These are phyloP conservation scores for Dolichomitus sp. DNA, from an alignment of 2,888 invertebrate genomes.

Conservation along the genomic window DNA sequence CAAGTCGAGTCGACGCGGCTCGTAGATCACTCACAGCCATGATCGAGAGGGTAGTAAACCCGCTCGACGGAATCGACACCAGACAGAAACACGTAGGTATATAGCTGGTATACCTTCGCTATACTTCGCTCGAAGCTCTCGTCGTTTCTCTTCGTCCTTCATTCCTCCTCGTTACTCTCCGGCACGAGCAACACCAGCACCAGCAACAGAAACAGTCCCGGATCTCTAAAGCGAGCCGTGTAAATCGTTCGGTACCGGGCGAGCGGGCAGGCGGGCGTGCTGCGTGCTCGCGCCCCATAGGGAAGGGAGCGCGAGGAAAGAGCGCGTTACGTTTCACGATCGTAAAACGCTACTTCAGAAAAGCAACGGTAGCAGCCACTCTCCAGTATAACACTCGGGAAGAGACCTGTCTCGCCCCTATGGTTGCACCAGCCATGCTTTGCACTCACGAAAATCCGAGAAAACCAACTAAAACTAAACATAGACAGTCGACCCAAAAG, in stretches of 20 bases:
- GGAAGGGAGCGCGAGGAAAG: slow-evolving; percentile 13
- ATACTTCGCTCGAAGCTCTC: slow-evolving; percentile 34
- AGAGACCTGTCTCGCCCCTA: slow-evolving; percentile 56
- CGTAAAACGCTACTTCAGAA: slow-evolving; percentile 64
- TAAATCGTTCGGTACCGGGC: slow-evolving; percentile 52
- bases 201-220: slow-evolving; percentile 46
- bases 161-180: slow-evolving; percentile 50
- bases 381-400: slow-evolving; percentile 15
- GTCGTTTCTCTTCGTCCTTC: slow-evolving; percentile 61
- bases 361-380: slow-evolving; percentile 6
- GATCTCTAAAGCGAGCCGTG: slow-evolving; percentile 51
- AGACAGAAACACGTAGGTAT: slow-evolving; percentile 35
- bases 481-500: slow-evolving; percentile 68
- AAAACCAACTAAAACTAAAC: slow-evolving; percentile 79
- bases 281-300: slow-evolving; percentile 26
- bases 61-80: slow-evolving; percentile 66
- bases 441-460: slow-evolving; percentile 76
- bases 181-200: not conserved
- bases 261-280: not conserved
- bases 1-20: slow-evolving; percentile 53
- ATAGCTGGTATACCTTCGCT: not conserved
- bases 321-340: slow-evolving; percentile 56
- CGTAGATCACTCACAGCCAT: slow-evolving; percentile 59
- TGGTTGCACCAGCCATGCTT: slow-evolving; percentile 28
- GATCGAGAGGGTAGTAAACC: slow-evolving; percentile 66